Evolutionary conservation across 2,888 invertebrate species (phyloP).

Genomic region (Dysmachus trigonus): DNA sequence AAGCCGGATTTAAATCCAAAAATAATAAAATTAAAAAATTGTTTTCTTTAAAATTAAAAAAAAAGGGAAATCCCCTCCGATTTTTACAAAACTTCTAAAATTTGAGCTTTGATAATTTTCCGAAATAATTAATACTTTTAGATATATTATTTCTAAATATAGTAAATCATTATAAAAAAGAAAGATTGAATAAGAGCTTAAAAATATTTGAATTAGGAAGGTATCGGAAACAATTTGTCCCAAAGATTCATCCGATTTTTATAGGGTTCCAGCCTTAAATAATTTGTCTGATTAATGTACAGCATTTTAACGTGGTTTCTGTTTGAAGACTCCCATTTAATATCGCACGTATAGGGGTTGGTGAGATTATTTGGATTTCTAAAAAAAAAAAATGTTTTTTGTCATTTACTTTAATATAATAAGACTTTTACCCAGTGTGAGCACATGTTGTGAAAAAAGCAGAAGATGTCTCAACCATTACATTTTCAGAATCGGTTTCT

Average conservation of each 20-base stretch:
- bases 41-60: too few relatives aligned
- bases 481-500: conserved; percentile 61
- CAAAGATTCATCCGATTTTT: not conserved
- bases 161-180: too few relatives aligned
- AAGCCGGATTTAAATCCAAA: too few relatives aligned
- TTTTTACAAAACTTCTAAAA: too few relatives aligned
- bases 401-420: not conserved
- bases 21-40: too few relatives aligned
- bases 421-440: conserved; percentile 54
- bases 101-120: too few relatives aligned
- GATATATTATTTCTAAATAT: too few relatives aligned
- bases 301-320: not conserved
- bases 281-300: not conserved
- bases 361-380: not conserved
- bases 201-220: too few relatives aligned
- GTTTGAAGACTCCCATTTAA: conserved; percentile 49
- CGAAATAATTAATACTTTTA: too few relatives aligned
- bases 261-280: not conserved
- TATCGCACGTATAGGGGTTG: not conserved
- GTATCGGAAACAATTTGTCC: not conserved
- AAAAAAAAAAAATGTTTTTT: not conserved
- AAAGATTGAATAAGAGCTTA: too few relatives aligned
- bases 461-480: conserved; percentile 62
- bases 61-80: too few relatives aligned
- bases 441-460: conserved; percentile 65